These are phyloP conservation scores for Sebastes cheni DNA, from an alignment of 2,797 vertebrate species.

Conservation along the genomic window DNA sequence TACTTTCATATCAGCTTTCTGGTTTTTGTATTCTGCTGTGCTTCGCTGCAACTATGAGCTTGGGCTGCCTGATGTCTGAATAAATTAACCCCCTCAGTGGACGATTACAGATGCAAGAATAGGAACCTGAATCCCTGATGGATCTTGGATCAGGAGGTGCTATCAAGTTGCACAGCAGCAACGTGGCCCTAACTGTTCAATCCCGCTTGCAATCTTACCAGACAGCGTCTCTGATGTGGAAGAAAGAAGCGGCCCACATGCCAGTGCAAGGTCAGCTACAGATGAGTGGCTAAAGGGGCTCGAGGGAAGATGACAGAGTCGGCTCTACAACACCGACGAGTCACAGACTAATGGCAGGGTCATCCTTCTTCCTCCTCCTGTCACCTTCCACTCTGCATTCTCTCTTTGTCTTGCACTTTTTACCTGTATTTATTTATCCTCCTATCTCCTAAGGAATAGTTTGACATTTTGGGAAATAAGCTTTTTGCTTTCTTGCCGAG, in stretches of 20 bases:
- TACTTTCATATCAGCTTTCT: neutral
- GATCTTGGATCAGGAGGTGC: conserved; percentile 17
- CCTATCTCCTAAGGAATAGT: neutral
- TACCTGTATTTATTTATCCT: neutral
- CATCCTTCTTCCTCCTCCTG: conserved; percentile 24
- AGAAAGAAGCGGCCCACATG: conserved; percentile 51
- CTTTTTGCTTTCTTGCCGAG: neutral
- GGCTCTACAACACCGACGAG: conserved; percentile 43
- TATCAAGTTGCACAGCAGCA: conserved; percentile 19
- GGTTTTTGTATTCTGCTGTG: conserved; percentile 3
- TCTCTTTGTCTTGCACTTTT: neutral
- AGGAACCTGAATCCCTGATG: conserved; percentile 1
- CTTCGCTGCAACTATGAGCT: neutral
- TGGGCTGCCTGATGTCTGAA: neutral
- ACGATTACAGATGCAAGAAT: conserved; percentile 13
- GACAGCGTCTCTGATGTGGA: conserved; percentile 53
- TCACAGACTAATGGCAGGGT: conserved; percentile 54
- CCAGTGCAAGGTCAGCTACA: conserved; percentile 62
- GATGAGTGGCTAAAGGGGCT: conserved; percentile 68
- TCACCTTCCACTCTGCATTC: conserved; percentile 13
- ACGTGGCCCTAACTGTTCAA: conserved; percentile 29
- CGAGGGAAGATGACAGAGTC: conserved; percentile 54
- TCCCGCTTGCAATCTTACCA: conserved; percentile 10
- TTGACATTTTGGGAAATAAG: neutral
- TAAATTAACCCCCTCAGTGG: conserved; percentile 8